Percentiles rank a stretch among this genome's conserved stretches.
Evolutionary conservation across 2,113 vertebrate genomes (phyloP).

Genomic region (Psettodes erumei): DNA sequence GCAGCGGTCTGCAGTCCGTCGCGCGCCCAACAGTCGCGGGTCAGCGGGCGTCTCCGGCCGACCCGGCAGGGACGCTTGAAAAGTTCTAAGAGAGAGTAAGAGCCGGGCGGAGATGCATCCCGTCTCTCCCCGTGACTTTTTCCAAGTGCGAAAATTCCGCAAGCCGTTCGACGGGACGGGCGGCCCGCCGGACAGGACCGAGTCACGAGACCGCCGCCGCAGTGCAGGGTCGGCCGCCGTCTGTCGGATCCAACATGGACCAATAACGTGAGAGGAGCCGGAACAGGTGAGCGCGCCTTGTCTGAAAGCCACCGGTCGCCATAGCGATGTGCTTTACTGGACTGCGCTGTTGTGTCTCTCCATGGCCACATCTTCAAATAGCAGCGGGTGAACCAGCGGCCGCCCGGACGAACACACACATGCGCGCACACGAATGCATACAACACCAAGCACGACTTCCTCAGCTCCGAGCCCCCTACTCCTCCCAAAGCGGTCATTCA

Average conservation of each 20-base stretch:
- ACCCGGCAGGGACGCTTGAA: slow-evolving; percentile 18
- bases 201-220: slow-evolving; percentile 11
- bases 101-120: slow-evolving; percentile 42
- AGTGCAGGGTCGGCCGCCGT: slow-evolving; percentile 31
- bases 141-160: slow-evolving; percentile 64
- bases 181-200: slow-evolving; percentile 37
- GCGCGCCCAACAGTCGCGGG: slow-evolving; percentile 3
- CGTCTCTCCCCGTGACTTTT: slow-evolving; percentile 41
- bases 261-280: slow-evolving; percentile 67
- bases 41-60: slow-evolving; percentile 28
- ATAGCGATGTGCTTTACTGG: slow-evolving; percentile 25
- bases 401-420: slow-evolving; percentile 8
- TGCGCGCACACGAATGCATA: slow-evolving; percentile 20
- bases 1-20: slow-evolving; percentile 26
- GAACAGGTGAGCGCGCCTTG: slow-evolving; percentile 13
- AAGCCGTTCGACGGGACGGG: slow-evolving; percentile 26
- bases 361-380: slow-evolving; percentile 25
- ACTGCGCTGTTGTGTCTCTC: slow-evolving; percentile 18
- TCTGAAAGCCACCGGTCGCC: slow-evolving; percentile 16
- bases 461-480: background rate
- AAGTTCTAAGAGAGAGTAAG: slow-evolving; percentile 48
- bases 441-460: slow-evolving; percentile 11
- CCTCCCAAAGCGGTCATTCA: background rate
- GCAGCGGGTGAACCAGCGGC: slow-evolving; percentile 54
- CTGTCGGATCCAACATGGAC: slow-evolving; percentile 80